Base-by-base conservation (phyloP, 2,797 vertebrate genomes). In the Manis crassicaudata region DNA sequence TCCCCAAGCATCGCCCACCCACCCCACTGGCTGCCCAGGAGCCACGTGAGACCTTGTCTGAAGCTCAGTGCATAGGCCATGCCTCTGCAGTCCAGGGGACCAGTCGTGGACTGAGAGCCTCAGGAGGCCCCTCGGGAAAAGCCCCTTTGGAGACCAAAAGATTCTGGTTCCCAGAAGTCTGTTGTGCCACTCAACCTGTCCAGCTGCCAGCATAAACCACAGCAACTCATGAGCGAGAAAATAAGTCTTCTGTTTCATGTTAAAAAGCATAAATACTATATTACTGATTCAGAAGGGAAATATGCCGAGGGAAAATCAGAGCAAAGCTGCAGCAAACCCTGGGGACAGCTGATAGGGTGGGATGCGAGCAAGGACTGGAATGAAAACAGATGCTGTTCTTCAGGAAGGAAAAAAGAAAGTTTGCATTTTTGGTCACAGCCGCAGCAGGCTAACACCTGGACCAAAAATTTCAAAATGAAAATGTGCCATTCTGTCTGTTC, bases 241-340 rank as follows among this genome's bases (percentile, higher is more conserved):
- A 80, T 8, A 12, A 80, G 17, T 70, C 84, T 91, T 97, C 92
- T 85, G 86, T 40, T 94, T 97, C 97, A 95, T 72, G 82, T 97
- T 97, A 77, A 97, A 96, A 75, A 92, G 92, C 6, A 73, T 95
- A 97, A 96, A 95, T 98, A 97, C 94, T 93, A 67, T 52, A 87
- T 90, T 98, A 98, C 96, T 0, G 94, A 98, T 97, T 98, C 96
- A 92, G 86, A 95, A 88, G 97, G 91, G 70, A 98, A 98, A 97
- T 97, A 87, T 94, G 93, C 97, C 94, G 96, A 97, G 94, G 63
- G 70, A 95, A 93, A 95, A 72, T 94, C 88, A 85, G 75, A 81
- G 91, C 75, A 9, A 85, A 98, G 95, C 94, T 50, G 88, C 96
- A 87, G 90, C 2, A 94, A 98, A 62, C 96, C 96, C 95, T 13